phyloP scores from a whole-genome alignment of 2,113 vertebrate species.

The Mastomys natalensis region DNA sequence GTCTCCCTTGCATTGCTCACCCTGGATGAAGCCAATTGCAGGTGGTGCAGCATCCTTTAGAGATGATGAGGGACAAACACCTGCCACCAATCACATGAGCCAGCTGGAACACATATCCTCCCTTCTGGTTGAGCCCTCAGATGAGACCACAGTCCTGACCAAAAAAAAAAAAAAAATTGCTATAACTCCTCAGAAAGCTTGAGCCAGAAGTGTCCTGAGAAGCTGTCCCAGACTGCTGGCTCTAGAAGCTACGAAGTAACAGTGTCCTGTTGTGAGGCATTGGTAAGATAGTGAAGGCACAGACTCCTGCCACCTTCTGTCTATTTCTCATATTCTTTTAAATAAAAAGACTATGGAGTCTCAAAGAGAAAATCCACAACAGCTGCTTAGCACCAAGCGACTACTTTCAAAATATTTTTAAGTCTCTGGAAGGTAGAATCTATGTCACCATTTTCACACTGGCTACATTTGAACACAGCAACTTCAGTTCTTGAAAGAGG shows the following conservation, averaged over 20 bases:
- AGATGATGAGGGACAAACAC: background rate
- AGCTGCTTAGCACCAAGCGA: background rate
- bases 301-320: background rate
- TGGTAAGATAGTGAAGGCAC: background rate
- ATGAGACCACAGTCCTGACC: background rate
- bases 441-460: background rate
- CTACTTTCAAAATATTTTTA: background rate
- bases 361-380: background rate
- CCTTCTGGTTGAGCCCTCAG: background rate
- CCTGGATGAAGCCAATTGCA: background rate
- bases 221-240: fast-evolving
- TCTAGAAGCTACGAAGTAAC: background rate
- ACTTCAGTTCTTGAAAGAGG: slow-evolving; percentile 3
- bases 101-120: background rate
- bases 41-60: background rate
- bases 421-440: background rate
- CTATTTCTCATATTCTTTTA: background rate
- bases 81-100: background rate
- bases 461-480: background rate
- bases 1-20: background rate
- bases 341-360: background rate
- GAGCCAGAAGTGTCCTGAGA: background rate
- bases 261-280: background rate
- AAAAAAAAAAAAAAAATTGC: background rate
- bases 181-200: background rate